phyloP scores from a whole-genome alignment of 2,797 vertebrate genomes.

The Dicrostonyx torquatus region DNA sequence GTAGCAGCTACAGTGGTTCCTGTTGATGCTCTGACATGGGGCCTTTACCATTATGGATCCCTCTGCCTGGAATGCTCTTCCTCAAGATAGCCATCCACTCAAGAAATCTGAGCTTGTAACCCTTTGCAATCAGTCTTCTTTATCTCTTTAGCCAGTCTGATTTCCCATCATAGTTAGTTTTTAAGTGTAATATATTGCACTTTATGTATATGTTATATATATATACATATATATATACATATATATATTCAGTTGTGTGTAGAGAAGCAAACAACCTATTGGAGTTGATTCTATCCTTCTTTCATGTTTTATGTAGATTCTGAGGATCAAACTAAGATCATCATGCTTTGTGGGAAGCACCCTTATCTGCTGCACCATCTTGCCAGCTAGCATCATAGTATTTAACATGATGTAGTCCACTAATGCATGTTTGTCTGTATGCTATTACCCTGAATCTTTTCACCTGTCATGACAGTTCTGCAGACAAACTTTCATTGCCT shows the following conservation, averaged over 20 bases:
- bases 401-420: not conserved
- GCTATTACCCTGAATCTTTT: not conserved
- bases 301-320: not conserved
- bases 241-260: not conserved
- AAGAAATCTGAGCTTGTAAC: not conserved
- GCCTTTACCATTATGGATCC: not conserved
- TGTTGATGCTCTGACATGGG: no score
- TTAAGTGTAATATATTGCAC: not conserved
- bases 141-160: not conserved
- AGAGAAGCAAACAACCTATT: not conserved
- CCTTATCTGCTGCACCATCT: not conserved
- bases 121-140: no score
- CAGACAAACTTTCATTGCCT: not conserved
- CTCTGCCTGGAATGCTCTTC: not conserved
- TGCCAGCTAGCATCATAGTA: not conserved
- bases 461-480: not conserved
- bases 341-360: not conserved
- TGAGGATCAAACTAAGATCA: not conserved
- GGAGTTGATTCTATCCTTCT: not conserved
- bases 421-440: not conserved
- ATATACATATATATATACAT: no score
- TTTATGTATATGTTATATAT: no score
- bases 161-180: not conserved
- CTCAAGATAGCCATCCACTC: not conserved
- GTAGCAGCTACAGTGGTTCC: accelerated